Evolutionary conservation across 1,140 invertebrate genomes (phyloP).

Genomic region (Drosophila oshimai): DNA sequence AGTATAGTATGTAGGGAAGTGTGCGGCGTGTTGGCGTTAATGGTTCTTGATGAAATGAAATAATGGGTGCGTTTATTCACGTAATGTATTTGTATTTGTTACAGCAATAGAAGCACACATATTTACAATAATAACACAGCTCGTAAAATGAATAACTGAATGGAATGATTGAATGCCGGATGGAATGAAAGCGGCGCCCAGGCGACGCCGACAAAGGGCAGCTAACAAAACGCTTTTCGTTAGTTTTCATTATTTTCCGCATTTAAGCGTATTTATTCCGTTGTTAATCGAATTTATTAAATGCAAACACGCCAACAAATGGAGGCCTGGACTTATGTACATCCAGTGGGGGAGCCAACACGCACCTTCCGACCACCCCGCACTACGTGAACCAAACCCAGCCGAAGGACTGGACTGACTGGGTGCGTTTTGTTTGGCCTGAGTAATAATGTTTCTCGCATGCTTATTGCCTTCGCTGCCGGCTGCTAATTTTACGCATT

Average conservation of each 20-base stretch:
- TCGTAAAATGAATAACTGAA: slow-evolving; percentile 76
- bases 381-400: neutral
- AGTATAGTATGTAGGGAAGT: slow-evolving; percentile 12
- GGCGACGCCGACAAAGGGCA: slow-evolving; percentile 40
- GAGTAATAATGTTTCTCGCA: slow-evolving; percentile 73
- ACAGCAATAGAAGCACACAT: slow-evolving; percentile 53
- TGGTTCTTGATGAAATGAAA: slow-evolving; percentile 81
- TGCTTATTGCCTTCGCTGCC: slow-evolving; percentile 50
- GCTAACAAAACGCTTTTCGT: slow-evolving; percentile 80
- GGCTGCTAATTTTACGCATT: slow-evolving; percentile 70
- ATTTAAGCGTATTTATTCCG: slow-evolving; percentile 81
- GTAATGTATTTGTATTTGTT: slow-evolving; percentile 82
- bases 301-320: slow-evolving; percentile 77
- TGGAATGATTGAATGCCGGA: slow-evolving; percentile 75
- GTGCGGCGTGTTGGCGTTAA: slow-evolving; percentile 74
- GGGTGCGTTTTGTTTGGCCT: slow-evolving; percentile 75
- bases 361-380: slow-evolving; percentile 10
- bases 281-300: slow-evolving; percentile 82
- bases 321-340: neutral
- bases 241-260: slow-evolving; percentile 81
- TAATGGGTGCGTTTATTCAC: slow-evolving; percentile 81
- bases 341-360: neutral
- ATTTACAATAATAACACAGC: slow-evolving; percentile 81
- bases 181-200: slow-evolving; percentile 70
- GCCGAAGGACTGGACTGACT: no score